Evolutionary conservation across 2,113 vertebrate species (phyloP).

Genomic region (Hylia prasina): DNA sequence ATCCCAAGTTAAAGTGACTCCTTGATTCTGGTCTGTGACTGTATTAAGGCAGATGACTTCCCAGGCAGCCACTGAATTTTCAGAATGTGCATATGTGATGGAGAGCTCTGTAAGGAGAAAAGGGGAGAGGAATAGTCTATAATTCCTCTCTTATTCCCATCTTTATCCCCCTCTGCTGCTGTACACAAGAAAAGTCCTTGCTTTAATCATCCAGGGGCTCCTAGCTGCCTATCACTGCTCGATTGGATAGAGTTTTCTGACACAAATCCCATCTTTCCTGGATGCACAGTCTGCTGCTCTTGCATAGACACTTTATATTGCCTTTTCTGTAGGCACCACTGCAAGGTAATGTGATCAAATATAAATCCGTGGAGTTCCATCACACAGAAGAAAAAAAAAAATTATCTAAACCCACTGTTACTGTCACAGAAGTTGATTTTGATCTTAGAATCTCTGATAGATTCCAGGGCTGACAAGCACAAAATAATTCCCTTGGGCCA

Average conservation of each 20-base stretch:
- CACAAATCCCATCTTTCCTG: background rate
- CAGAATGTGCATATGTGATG: background rate
- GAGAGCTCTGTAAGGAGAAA: background rate
- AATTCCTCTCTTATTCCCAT: background rate
- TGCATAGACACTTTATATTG: background rate
- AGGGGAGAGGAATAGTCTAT: background rate
- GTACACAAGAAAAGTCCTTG: background rate
- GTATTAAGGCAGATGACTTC: background rate
- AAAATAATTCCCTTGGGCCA: background rate
- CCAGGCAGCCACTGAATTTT: background rate
- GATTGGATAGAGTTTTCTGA: background rate
- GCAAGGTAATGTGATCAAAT: background rate
- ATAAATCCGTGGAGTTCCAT: background rate
- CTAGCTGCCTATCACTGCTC: background rate
- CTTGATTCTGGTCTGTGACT: background rate
- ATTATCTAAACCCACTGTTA: background rate
- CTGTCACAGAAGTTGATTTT: background rate
- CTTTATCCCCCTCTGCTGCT: background rate
- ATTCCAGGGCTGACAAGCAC: background rate
- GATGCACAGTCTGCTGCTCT: conserved; percentile 5
- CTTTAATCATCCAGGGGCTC: background rate
- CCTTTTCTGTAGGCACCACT: background rate
- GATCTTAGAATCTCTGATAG: background rate
- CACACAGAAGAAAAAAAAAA: background rate
- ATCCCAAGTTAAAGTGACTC: background rate